Evolutionary conservation across 2,113 vertebrate genomes (phyloP).

Genomic region (Artemisiospiza belli): DNA sequence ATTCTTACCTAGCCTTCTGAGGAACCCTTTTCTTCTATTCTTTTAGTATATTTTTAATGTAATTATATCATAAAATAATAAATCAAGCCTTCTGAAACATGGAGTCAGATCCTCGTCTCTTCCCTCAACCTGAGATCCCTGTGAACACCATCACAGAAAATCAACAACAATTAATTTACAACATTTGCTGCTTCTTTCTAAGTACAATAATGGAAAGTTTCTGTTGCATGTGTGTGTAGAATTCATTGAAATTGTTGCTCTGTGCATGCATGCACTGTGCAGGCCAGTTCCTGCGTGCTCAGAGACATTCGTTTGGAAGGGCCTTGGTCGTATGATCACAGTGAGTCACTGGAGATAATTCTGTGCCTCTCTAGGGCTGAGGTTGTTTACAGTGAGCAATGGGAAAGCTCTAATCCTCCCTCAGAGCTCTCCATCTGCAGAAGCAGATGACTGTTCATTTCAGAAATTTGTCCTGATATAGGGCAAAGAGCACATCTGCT

Average conservation of each 20-base stretch:
- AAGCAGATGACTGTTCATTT: constrained; percentile 46
- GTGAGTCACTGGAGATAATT: background rate
- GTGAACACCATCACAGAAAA: background rate
- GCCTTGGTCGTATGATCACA: background rate
- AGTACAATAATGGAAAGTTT: background rate
- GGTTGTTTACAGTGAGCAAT: constrained; percentile 32
- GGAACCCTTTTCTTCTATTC: too few species aligned
- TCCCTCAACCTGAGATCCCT: too few species aligned
- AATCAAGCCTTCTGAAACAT: too few species aligned
- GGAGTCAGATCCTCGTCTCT: too few species aligned
- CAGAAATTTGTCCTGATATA: constrained; percentile 37
- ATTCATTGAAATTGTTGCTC: background rate
- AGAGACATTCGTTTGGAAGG: background rate
- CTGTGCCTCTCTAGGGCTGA: background rate
- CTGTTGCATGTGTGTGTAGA: background rate
- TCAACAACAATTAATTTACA: background rate
- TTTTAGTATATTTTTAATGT: too few species aligned
- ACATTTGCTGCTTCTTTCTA: too few species aligned
- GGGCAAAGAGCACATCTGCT: constrained; percentile 37
- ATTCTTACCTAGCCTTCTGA: too few species aligned
- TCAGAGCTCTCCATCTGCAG: constrained; percentile 21
- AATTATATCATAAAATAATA: too few species aligned
- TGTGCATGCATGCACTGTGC: accelerated
- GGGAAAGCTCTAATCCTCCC: constrained; percentile 39
- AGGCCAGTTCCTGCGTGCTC: background rate